These are phyloP conservation scores for Watsonalla cultraria DNA, from an alignment of 2,888 invertebrate genomes.

Conservation along the genomic window DNA sequence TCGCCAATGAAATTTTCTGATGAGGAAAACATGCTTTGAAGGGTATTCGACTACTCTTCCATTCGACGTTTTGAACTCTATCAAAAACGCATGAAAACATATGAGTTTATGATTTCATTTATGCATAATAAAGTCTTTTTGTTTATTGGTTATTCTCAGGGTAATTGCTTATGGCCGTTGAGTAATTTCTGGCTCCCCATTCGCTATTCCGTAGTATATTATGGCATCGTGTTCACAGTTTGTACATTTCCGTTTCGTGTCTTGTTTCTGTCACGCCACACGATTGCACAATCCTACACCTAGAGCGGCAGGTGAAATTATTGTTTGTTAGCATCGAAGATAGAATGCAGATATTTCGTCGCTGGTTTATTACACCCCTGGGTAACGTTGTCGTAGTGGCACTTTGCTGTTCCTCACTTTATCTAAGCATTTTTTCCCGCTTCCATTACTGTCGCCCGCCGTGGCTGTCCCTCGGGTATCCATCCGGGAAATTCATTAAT, in stretches of 20 bases:
- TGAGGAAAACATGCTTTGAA: too few species aligned
- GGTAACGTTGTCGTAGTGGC: slow-evolving; percentile 32
- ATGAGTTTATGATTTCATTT: too few species aligned
- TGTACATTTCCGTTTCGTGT: neutral
- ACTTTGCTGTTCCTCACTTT: slow-evolving; percentile 34
- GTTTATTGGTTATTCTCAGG: too few species aligned
- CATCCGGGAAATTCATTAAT: slow-evolving; percentile 46
- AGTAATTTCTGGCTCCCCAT: neutral
- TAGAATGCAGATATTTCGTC: slow-evolving; percentile 29
- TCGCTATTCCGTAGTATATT: neutral
- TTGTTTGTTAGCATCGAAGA: neutral
- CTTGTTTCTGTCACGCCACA: neutral
- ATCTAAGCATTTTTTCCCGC: slow-evolving; percentile 45
- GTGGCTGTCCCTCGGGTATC: slow-evolving; percentile 35
- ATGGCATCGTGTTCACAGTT: neutral
- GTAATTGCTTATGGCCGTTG: too few species aligned
- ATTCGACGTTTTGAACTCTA: too few species aligned
- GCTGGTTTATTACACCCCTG: slow-evolving; percentile 36
- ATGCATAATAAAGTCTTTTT: too few species aligned
- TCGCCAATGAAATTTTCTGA: too few species aligned
- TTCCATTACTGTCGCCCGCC: slow-evolving; percentile 47
- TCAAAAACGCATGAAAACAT: too few species aligned
- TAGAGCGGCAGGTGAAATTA: slow-evolving; percentile 6
- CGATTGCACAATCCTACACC: slow-evolving; percentile 4
- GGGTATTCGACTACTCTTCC: too few species aligned